Conservation (phyloP, 2,797 vertebrate genomes). For the Ceryle rudis region DNA sequence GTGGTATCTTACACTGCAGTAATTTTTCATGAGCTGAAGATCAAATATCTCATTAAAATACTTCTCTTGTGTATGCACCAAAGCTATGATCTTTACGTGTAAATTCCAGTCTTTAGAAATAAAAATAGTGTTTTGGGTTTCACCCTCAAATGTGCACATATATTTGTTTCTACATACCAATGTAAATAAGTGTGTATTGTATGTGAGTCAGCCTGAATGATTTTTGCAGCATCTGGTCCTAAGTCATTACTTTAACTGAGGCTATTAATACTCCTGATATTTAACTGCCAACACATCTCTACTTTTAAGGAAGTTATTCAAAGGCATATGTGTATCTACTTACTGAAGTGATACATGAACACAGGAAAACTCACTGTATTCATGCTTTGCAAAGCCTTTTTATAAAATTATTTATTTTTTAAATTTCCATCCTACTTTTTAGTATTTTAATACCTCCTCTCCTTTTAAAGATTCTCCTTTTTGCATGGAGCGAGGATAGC, state of each 20-base stretch:
- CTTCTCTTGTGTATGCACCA: neutral
- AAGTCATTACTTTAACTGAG: neutral
- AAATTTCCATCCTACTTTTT: neutral
- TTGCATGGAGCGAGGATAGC: neutral
- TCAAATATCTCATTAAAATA: neutral
- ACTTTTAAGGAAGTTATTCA: slow-evolving; percentile 12
- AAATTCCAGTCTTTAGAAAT: neutral
- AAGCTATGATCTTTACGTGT: neutral
- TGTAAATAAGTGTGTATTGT: neutral
- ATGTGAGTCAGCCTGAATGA: neutral
- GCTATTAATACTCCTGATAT: neutral
- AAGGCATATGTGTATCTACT: neutral
- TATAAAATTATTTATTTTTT: rapidly evolving
- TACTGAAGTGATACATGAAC: neutral
- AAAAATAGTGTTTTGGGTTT: neutral
- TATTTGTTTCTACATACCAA: neutral
- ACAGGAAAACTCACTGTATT: neutral
- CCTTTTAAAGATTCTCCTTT: neutral
- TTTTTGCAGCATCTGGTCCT: neutral
- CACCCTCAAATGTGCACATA: neutral
- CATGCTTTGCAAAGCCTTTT: neutral
- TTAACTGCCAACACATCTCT: neutral
- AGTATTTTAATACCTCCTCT: neutral
- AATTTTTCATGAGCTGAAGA: neutral
- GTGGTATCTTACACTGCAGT: neutral